Evolutionary conservation across 2,113 vertebrate genomes (phyloP), one percentile per base, ranked within the genome.

Genomic region (Chamaea fasciata): DNA sequence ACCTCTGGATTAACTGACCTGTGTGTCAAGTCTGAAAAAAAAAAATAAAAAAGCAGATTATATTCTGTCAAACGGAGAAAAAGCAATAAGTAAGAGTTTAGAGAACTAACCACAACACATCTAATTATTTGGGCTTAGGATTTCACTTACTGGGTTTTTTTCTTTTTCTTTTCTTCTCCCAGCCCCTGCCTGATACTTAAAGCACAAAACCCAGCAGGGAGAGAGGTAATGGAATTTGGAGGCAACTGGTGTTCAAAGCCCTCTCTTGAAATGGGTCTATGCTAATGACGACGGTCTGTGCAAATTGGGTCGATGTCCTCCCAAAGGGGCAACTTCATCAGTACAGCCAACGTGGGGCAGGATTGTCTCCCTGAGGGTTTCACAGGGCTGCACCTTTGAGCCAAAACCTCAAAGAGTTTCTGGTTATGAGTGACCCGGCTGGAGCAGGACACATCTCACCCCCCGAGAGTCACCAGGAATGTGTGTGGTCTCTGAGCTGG

Each of bases 131-230:
- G 71, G 77, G 56, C 14, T 95, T 88, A 85, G 93, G 93, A 93
- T 96, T 97, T 94, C 82, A 93, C 28, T 95, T 83, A 71, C n/a
- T 41, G 46, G 7, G 7, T 5, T 31, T 85, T 90, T 70, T 85
- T 89, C 53, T 69, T 46, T 87, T 74, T 74, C 85, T 91, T 94
- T 96, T 97, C 89, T 97, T 96, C 64, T 90, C 60, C n/a, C 30
- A 94, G 65, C 27, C 73, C 28, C 83, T 92, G 89, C 69, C 71
- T 86, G 92, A 95, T 94, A 74, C 76, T 97, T 83, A 88, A 93
- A 74, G 77, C 69, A 97, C 90, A 97, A 97, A 97, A 95, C 93
- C 76, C 94, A 94, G 95, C 96, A 78, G 95, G 96, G 93, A 90
- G 75, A 94, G 88, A 85, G 52, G 94, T 96, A 95, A 96, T 90